Conservation (phyloP, 2,113 vertebrate genomes). For the Pavo muticus region DNA sequence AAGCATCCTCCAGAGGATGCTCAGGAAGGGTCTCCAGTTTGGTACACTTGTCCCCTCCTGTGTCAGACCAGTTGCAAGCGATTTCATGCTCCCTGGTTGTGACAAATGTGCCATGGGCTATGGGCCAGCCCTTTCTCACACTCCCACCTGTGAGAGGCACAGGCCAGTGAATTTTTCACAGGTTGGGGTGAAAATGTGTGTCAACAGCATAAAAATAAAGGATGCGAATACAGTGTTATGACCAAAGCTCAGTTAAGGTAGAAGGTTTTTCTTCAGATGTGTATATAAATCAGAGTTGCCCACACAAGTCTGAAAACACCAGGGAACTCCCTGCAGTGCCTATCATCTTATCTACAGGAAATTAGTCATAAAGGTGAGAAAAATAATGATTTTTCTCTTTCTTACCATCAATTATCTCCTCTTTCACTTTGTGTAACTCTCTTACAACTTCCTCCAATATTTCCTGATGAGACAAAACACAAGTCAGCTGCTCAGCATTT, state of each 20-base stretch:
- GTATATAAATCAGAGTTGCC: conserved; percentile 5
- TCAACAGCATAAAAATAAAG: conserved; percentile 22
- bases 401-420: conserved; percentile 98
- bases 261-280: background rate
- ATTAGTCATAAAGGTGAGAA: conserved; percentile 69
- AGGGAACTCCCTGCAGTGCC: conserved; percentile 54
- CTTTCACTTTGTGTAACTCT: conserved; percentile 98
- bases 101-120: conserved; percentile 12
- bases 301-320: conserved; percentile 24
- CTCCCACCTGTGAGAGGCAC: conserved; percentile 40
- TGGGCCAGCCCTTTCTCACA: background rate
- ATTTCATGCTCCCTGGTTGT: background rate
- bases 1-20: background rate
- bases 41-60: background rate
- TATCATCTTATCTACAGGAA: conserved; percentile 46
- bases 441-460: conserved; percentile 99
- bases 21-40: background rate
- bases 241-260: conserved; percentile 16
- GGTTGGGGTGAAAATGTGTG: background rate
- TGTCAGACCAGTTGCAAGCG: background rate
- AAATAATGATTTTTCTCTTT: conserved; percentile 70
- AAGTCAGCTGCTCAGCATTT: conserved; percentile 68
- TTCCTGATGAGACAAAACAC: conserved; percentile 86
- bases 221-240: background rate
- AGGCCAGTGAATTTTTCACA: conserved; percentile 23